phyloP scores from a whole-genome alignment of 2,888 invertebrate genomes.

The Apamea anceps region DNA sequence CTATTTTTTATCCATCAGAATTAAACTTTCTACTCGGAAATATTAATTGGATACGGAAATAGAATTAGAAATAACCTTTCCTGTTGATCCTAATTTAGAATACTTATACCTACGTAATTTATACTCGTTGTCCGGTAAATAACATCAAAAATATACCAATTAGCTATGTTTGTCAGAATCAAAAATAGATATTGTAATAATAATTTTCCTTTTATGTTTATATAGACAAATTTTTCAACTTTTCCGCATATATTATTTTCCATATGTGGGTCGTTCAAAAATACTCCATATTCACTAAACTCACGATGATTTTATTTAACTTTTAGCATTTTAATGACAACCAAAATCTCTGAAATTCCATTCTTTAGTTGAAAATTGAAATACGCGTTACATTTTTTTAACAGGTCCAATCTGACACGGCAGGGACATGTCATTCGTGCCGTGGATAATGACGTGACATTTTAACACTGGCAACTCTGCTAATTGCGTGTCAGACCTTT shows the following conservation, averaged over 20 bases:
- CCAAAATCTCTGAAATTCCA: slow-evolving; percentile 18
- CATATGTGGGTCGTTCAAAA: not conserved
- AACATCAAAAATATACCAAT: not conserved
- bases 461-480: slow-evolving; percentile 66
- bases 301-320: slow-evolving; percentile 13
- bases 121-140: not conserved
- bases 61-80: slow-evolving; percentile 12
- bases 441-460: slow-evolving; percentile 71
- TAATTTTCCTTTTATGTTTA: not conserved
- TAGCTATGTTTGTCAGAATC: not conserved
- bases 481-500: slow-evolving; percentile 71
- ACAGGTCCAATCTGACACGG: slow-evolving; percentile 50
- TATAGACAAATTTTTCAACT: not conserved
- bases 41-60: not conserved
- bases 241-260: not conserved
- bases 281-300: slow-evolving; percentile 2
- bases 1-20: not conserved
- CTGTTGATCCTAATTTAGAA: slow-evolving; percentile 2
- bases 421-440: slow-evolving; percentile 66
- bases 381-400: slow-evolving; percentile 54
- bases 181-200: not conserved
- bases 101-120: not conserved
- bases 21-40: not conserved
- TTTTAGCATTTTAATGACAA: slow-evolving; percentile 21
- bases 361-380: slow-evolving; percentile 41